A percentile compares a stretch with the other conserved stretches of the same genome.
Evolutionary conservation across 2,797 vertebrate species (phyloP).

Genomic region (Aulostomus chinensis): DNA sequence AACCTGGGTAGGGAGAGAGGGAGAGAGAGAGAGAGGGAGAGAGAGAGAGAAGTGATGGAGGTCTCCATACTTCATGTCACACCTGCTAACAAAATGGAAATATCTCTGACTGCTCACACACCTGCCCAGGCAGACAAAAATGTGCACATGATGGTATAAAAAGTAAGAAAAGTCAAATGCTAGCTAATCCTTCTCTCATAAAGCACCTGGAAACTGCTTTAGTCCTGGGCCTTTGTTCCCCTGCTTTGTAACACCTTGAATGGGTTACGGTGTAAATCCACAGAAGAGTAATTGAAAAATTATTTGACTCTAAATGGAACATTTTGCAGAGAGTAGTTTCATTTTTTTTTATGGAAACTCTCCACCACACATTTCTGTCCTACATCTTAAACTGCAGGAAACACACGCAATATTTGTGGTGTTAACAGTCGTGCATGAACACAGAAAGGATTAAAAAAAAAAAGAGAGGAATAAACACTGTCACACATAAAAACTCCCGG

Average conservation of each 20-base stretch:
- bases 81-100: constrained; percentile 40
- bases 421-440: constrained; percentile 2
- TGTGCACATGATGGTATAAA: constrained; percentile 5
- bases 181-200: constrained; percentile 31
- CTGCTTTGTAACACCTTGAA: constrained; percentile 23
- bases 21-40: constrained; percentile 2
- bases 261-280: constrained; percentile 15
- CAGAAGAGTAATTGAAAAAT: constrained; percentile 26
- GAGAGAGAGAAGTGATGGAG: neutral
- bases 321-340: constrained; percentile 5
- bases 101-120: constrained; percentile 32
- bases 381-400: constrained; percentile 1
- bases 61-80: constrained; percentile 34
- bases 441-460: constrained; percentile 3
- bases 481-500: neutral
- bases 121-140: constrained; percentile 32
- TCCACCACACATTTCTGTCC: neutral
- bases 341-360: neutral
- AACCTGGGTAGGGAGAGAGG: constrained; percentile 23
- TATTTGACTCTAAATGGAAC: neutral
- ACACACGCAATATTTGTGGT: neutral
- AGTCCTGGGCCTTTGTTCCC: constrained; percentile 16
- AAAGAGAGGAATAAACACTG: neutral
- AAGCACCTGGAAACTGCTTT: constrained; percentile 24
- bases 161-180: constrained; percentile 40